A percentile compares a stretch with the other conserved stretches of the same genome.
Evolutionary conservation across 2,888 invertebrate species (phyloP).

Genomic region (Agonum fuliginosum): DNA sequence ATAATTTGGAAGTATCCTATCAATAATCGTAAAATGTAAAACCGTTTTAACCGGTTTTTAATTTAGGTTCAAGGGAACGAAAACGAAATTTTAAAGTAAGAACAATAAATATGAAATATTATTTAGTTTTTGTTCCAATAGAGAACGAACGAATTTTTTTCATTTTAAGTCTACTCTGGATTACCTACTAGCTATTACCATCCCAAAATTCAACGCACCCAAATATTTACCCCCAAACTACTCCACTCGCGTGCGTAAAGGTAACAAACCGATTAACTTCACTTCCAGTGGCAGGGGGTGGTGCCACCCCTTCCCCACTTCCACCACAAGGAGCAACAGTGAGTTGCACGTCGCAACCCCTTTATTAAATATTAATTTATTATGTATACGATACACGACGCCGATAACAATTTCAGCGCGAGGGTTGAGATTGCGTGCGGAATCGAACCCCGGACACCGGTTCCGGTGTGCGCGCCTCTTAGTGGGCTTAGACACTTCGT

Average conservation of each 20-base stretch:
- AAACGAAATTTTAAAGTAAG: too few species aligned
- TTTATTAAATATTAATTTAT: conserved; percentile 59
- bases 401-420: conserved; percentile 50
- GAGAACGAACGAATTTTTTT: too few species aligned
- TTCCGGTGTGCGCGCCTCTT: conserved; percentile 54
- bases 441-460: conserved; percentile 38
- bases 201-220: neutral
- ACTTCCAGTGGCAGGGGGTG: neutral
- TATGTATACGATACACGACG: conserved; percentile 57
- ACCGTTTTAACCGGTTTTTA: too few species aligned
- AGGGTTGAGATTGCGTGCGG: conserved; percentile 55
- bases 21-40: too few species aligned
- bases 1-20: too few species aligned
- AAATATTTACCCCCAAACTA: neutral
- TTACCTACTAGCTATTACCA: too few species aligned
- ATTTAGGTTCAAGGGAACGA: too few species aligned
- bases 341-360: conserved; percentile 26
- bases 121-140: too few species aligned
- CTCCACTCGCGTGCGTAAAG: neutral
- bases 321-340: conserved; percentile 43
- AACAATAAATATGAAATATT: too few species aligned
- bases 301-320: neutral
- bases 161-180: too few species aligned
- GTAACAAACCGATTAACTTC: neutral
- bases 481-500: conserved; percentile 52